Conservation (phyloP, 2,888 invertebrate genomes). For the Amaurobius ferox region DNA sequence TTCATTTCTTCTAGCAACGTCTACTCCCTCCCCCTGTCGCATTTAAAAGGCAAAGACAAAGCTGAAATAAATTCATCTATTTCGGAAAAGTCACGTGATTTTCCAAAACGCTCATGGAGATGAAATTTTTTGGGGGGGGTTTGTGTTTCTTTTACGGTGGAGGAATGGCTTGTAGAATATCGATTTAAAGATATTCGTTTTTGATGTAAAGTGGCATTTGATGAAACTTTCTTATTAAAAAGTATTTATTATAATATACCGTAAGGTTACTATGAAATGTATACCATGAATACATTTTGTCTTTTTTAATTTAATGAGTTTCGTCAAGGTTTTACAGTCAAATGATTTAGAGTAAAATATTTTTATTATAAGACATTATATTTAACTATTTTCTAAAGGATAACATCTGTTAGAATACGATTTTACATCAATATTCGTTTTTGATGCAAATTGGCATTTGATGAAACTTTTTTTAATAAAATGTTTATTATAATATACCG, state of each 20-base stretch:
- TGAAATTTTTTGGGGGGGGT: constrained; percentile 4
- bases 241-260: constrained; percentile 42
- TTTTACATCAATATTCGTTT: constrained; percentile 31
- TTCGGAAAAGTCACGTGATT: constrained; percentile 51
- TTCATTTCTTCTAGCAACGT: constrained; percentile 9
- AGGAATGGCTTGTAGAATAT: constrained; percentile 48
- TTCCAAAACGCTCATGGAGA: constrained; percentile 27
- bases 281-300: too few relatives aligned
- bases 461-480: constrained; percentile 58
- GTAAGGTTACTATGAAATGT: neutral
- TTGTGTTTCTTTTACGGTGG: constrained; percentile 19
- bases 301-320: too few relatives aligned
- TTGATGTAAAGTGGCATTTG: constrained; percentile 57
- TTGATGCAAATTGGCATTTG: constrained; percentile 56
- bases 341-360: too few relatives aligned
- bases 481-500: constrained; percentile 33
- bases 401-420: constrained; percentile 54
- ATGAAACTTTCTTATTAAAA: constrained; percentile 62
- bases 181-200: constrained; percentile 41
- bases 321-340: too few relatives aligned
- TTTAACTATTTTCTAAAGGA: too few relatives aligned
- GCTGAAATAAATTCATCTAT: constrained; percentile 60
- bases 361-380: too few relatives aligned
- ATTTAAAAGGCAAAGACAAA: constrained; percentile 40
- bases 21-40: neutral